Base-by-base conservation (phyloP, 1,140 invertebrate species). In the Charaxes varanes region DNA sequence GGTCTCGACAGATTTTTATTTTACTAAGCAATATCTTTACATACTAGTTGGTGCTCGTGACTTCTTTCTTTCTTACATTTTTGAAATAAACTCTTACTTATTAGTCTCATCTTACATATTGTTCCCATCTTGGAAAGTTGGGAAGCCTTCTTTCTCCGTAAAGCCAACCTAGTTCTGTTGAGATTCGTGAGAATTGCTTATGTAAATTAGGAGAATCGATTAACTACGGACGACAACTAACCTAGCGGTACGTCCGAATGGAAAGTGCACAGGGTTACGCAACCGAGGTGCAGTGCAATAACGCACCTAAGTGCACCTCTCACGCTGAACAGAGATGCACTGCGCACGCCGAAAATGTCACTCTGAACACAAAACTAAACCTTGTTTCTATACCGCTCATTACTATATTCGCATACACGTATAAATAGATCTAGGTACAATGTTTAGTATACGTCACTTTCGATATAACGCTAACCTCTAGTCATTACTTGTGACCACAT, bases 161-260 rank as follows among this genome's bases (percentile, higher is more conserved):
- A n/a, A n/a, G 57, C 56, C 56, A 62, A 53, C 59, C 71, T 38
- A 68, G 59, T 59, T 79, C 35, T 43, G 44, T 56, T 65, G 49
- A 62, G 68, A 65, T 50, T 50, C 63, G 65, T 67, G 69, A 67
- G 73, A 60, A 65, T 52, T 63, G 62, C 60, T 78, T 72, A 80
- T 73, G 68, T 62, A 69, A 74, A 77, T 72, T 53, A 51, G 59
- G 56, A 62, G 69, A 76, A 78, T 74, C 71, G 69, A 80, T 78
- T 70, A 74, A 63, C 42, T 56, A 69, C 54, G 62, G 62, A 55
- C 62, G 63, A 64, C 68, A 48, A 38, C 35, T 57, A 43, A 33
- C 54, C 45, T 49, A 56, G 61, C 53, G 51, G 62, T 53, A 49
- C 51, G 37, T 36, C 17, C 59, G 47, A 69, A 74, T 70, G 65